Evolutionary conservation across 1,140 invertebrate genomes (phyloP).

Genomic region (Bacillus rossius): DNA sequence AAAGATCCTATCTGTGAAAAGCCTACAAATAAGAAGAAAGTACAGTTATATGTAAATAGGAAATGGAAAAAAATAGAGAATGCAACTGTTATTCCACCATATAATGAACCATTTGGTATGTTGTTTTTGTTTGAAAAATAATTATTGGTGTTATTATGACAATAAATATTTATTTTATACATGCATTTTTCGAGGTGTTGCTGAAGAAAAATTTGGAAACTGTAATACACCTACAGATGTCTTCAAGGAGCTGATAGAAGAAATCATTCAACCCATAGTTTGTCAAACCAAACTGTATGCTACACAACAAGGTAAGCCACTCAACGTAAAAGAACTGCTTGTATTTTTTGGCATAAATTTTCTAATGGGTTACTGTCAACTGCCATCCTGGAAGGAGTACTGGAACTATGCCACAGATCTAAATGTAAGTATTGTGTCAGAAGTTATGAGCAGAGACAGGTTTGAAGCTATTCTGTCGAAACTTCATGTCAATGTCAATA

Average conservation of each 20-base stretch:
- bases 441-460: not conserved
- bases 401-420: not conserved
- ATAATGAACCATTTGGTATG: too few species aligned
- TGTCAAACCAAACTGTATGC: conserved; percentile 26
- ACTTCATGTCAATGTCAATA: conserved; percentile 18
- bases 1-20: too few species aligned
- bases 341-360: conserved; percentile 35
- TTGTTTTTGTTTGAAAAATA: conserved; percentile 10
- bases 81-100: too few species aligned
- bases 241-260: too few species aligned
- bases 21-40: too few species aligned
- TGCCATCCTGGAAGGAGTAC: conserved; percentile 2
- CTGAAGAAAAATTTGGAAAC: conserved; percentile 12
- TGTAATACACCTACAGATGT: not conserved
- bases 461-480: conserved; percentile 14
- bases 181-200: conserved; percentile 5
- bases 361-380: conserved; percentile 22
- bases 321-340: conserved; percentile 33
- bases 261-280: not conserved
- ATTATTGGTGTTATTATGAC: too few species aligned
- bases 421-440: not conserved
- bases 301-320: conserved; percentile 31
- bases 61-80: too few species aligned
- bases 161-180: too few species aligned
- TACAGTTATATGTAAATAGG: too few species aligned